A percentile compares a stretch with the other conserved stretches of the same genome.
Evolutionary conservation across 1,140 invertebrate species (phyloP).

Genomic region (Euura lappo): DNA sequence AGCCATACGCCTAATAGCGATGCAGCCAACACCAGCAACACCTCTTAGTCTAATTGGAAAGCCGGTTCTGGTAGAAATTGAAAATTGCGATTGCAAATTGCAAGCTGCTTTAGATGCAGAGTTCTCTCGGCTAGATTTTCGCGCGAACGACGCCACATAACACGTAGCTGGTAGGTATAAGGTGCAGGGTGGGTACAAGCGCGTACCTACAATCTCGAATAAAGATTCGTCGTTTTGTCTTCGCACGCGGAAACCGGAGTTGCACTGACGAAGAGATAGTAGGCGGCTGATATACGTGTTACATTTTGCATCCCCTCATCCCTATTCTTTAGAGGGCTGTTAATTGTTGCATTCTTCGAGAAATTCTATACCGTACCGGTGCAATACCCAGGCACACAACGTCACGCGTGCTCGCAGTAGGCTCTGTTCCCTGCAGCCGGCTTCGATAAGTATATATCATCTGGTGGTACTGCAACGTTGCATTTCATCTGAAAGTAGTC

Average conservation of each 20-base stretch:
- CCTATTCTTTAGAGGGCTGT: conserved; percentile 55
- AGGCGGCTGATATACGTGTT: neutral
- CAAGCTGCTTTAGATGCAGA: conserved; percentile 54
- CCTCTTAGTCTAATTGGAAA: conserved; percentile 63
- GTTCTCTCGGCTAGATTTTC: neutral
- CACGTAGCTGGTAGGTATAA: neutral
- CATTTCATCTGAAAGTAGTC: neutral
- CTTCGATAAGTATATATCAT: too few relatives aligned
- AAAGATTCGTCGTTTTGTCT: conserved; percentile 59
- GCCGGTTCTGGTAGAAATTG: conserved; percentile 56
- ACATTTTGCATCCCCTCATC: neutral
- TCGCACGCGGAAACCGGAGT: conserved; percentile 27
- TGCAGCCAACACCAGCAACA: conserved; percentile 36
- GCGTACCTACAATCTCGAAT: conserved; percentile 40
- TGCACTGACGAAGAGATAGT: neutral
- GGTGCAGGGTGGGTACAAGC: neutral
- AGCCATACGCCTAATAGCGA: neutral
- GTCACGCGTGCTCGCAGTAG: neutral
- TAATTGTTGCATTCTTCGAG: conserved; percentile 49
- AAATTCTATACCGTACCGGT: conserved; percentile 32
- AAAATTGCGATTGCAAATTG: conserved; percentile 62
- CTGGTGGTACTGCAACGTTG: conserved; percentile 14
- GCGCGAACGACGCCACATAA: neutral
- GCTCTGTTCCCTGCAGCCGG: too few relatives aligned
- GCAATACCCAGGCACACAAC: neutral